These are phyloP conservation scores for Lutraria rhynchaena DNA, from an alignment of 1,140 invertebrate species.

Conservation along the genomic window DNA sequence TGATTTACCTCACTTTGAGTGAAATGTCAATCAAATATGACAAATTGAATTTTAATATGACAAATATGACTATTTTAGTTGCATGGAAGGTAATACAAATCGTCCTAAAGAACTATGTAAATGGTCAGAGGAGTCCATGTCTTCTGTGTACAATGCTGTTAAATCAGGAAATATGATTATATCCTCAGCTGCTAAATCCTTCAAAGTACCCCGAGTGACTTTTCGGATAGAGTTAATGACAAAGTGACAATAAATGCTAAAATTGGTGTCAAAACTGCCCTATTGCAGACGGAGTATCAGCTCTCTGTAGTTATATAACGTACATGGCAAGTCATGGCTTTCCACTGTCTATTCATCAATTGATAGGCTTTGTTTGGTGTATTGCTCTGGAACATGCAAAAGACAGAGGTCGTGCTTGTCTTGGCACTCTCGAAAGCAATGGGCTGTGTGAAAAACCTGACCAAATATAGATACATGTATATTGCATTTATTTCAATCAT, in stretches of 20 bases:
- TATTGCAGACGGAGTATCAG: neutral
- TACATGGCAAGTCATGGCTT: neutral
- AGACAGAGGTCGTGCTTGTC: too few relatives aligned
- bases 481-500: too few relatives aligned
- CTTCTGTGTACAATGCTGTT: neutral
- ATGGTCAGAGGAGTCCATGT: neutral
- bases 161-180: neutral
- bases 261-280: constrained; percentile 5
- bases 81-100: too few relatives aligned
- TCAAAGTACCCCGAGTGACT: neutral
- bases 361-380: constrained; percentile 29
- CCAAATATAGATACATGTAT: too few relatives aligned
- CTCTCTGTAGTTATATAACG: too few relatives aligned
- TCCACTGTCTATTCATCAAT: constrained; percentile 5
- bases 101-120: too few relatives aligned
- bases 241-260: neutral
- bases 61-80: too few relatives aligned
- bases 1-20: too few relatives aligned
- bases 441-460: too few relatives aligned
- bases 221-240: constrained; percentile 16
- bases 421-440: too few relatives aligned
- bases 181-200: neutral
- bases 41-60: too few relatives aligned
- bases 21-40: too few relatives aligned
- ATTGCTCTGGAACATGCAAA: constrained; percentile 10